Base-by-base conservation (phyloP, 1,140 invertebrate genomes). In the Drosophila kikkawai region DNA sequence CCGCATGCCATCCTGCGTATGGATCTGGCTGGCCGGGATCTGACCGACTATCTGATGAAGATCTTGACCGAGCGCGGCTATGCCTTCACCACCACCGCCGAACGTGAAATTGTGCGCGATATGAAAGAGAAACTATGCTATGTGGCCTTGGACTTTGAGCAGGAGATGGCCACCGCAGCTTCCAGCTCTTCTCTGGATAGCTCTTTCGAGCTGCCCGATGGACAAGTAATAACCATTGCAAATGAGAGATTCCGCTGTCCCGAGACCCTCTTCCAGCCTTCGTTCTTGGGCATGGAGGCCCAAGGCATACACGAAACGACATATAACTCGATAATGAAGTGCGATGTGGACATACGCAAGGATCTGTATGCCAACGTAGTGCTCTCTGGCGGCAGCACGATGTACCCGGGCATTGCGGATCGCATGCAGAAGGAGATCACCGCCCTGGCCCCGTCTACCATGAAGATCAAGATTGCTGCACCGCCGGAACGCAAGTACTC, bases 391-490 rank as follows among this genome's bases (percentile, higher is more conserved):
- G 53, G 53, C 36, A 15, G 36, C 34, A 56, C 36, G 36, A 56
- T 56, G 53, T 56, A 39, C 36, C 53, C 53, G 13, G 53, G 53
- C 36, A 26, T 56, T 8, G 53, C 53, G 0, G 53, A 56, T 5
- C 53, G 53, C 19, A 56, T 56, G 53, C 53, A 56, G 19, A 56
- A 56, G 19, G 53, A 56, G 53, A 56, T 56, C 53, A 56, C 53
- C 0, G 53, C 36, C 37, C 36, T 56, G 19, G 53, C 53, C 4
- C 53, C 53, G 2, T 56, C 53, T 19, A 56, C 53, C 19, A 56
- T 56, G 53, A 56, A 56, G 36, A 56, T 56, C 13, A 56, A 56
- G 53, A 56, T 56, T 22, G 53, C 53, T 39, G 53, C 53, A 7
- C 53, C 36, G 37, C 53, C 53, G 11, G 53, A 56, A 4, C 53